phyloP scores from a whole-genome alignment of 1,140 invertebrate species.

The Calosoma granatense region DNA sequence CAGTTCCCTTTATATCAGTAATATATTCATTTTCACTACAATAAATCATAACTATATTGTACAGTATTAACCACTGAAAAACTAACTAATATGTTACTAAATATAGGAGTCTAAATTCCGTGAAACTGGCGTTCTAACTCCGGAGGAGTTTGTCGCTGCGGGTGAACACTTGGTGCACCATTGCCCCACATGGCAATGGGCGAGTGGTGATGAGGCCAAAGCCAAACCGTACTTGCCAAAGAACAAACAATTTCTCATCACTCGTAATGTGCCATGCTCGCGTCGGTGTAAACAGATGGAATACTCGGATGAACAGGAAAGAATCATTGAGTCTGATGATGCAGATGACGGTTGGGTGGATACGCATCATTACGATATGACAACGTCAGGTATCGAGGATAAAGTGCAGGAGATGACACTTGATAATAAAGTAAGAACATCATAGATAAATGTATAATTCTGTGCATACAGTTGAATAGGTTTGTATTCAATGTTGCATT shows the following conservation, averaged over 20 bases:
- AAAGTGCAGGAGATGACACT: conserved; percentile 62
- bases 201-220: conserved; percentile 77
- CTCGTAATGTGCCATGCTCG: conserved; percentile 90
- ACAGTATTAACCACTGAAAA: no score
- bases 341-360: conserved; percentile 96
- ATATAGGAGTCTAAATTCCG: conserved; percentile 93
- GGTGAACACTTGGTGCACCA: conserved; percentile 98
- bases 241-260: conserved; percentile 97
- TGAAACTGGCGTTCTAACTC: conserved; percentile 96
- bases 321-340: conserved; percentile 84
- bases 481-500: conserved; percentile 33
- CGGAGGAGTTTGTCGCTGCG: conserved; percentile 91
- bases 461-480: conserved; percentile 18
- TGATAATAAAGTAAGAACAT: conserved; percentile 34
- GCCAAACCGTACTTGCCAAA: conserved; percentile 80
- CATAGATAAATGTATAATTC: conserved; percentile 33
- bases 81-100: no score
- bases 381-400: conserved; percentile 51
- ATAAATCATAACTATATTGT: no score
- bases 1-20: no score
- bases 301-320: conserved; percentile 79
- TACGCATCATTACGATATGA: conserved; percentile 75
- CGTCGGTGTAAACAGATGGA: conserved; percentile 63
- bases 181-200: conserved; percentile 99
- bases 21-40: no score